Evolutionary conservation across 2,113 vertebrate genomes (phyloP).

Genomic region (Perognathus longimembris): DNA sequence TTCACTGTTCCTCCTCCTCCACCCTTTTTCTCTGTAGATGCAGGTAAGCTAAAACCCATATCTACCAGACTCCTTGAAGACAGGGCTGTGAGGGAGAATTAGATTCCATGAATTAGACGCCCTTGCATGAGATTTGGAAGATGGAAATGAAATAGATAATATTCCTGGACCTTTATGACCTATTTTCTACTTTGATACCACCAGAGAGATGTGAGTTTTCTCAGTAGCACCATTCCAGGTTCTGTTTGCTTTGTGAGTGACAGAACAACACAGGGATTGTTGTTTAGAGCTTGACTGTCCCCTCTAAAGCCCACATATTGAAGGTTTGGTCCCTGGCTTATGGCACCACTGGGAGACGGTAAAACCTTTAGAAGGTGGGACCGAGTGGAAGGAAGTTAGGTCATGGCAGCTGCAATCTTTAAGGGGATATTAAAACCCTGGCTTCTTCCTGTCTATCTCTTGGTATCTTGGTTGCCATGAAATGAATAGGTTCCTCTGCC

Average conservation of each 20-base stretch:
- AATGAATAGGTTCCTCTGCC: background rate
- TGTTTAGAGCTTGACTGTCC: background rate
- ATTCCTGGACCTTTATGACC: background rate
- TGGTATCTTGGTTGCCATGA: background rate
- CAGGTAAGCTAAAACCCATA: background rate
- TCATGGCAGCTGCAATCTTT: background rate
- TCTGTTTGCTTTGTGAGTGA: background rate
- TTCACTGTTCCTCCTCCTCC: background rate
- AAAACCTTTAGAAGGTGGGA: background rate
- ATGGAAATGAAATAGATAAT: background rate
- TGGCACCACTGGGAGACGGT: background rate
- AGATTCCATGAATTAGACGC: too few species aligned
- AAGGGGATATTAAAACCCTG: background rate
- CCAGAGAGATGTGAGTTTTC: background rate
- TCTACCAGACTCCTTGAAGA: background rate
- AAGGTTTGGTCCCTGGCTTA: background rate
- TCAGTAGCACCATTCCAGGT: background rate
- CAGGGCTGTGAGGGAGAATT: background rate
- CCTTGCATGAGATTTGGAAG: background rate
- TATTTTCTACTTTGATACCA: background rate
- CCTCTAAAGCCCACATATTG: background rate
- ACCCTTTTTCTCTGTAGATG: background rate
- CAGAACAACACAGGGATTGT: background rate
- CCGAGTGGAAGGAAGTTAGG: background rate
- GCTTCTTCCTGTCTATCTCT: background rate